These are phyloP conservation scores for Aphelenchoides avenae DNA, from an alignment of 1,140 invertebrate genomes.

Conservation along the genomic window DNA sequence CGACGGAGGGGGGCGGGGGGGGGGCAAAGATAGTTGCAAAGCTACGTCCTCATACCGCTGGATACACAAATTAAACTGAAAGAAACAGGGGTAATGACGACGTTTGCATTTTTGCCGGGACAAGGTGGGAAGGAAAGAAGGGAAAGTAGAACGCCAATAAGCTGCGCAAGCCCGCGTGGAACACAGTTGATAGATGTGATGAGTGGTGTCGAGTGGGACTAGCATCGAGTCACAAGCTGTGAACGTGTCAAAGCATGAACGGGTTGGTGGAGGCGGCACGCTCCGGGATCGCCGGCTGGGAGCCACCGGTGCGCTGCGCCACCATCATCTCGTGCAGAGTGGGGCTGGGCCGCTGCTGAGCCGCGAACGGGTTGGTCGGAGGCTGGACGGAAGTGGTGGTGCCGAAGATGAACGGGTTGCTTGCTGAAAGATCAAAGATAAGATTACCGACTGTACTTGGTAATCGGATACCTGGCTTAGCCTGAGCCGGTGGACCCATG, in stretches of 20 bases:
- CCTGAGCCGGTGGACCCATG: constrained; percentile 65
- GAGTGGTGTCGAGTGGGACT: no score
- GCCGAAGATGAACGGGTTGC: constrained; percentile 51
- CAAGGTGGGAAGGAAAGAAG: no score
- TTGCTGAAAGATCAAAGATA: constrained; percentile 39
- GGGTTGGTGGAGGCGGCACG: constrained; percentile 17
- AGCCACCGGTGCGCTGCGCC: constrained; percentile 25
- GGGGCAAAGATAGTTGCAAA: no score
- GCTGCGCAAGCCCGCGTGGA: no score
- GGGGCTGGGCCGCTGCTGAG: constrained; percentile 53
- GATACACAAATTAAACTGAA: no score
- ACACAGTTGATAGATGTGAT: no score
- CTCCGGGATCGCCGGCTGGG: not conserved
- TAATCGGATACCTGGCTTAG: constrained; percentile 23
- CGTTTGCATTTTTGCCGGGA: no score
- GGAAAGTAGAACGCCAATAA: no score
- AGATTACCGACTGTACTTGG: not conserved
- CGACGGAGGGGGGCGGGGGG: no score
- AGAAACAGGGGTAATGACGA: no score
- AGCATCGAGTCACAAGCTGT: no score
- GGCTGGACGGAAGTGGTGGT: constrained; percentile 27
- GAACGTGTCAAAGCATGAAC: constrained; percentile 16
- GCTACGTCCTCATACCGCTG: no score
- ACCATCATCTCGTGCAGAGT: constrained; percentile 55
- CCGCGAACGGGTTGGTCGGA: constrained; percentile 52